Percentiles rank a stretch among this genome's conserved stretches.
Evolutionary conservation across 1,140 invertebrate genomes (phyloP).

Genomic region (Tetragnatha versicolor): DNA sequence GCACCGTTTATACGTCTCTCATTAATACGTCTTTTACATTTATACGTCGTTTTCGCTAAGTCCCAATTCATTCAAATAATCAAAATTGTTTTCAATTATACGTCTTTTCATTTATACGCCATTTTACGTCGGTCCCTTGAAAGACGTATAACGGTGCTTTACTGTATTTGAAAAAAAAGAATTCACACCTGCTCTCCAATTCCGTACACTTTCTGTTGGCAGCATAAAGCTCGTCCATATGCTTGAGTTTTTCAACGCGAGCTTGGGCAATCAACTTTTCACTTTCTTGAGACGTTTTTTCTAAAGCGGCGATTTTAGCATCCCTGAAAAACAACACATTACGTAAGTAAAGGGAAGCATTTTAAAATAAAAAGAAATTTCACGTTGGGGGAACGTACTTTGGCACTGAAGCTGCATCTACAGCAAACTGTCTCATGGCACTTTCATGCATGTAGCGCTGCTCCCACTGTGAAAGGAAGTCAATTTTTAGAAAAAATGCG

Average conservation of each 20-base stretch:
- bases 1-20: too few species aligned
- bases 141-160: too few species aligned
- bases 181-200: conserved; percentile 78
- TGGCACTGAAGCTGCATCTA: conserved; percentile 83
- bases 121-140: too few species aligned
- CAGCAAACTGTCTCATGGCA: conserved; percentile 81
- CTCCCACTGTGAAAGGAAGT: conserved; percentile 74
- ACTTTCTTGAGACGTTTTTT: conserved; percentile 85
- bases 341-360: too few species aligned
- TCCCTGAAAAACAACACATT: conserved; percentile 69
- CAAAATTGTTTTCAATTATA: too few species aligned
- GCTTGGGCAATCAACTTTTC: conserved; percentile 86
- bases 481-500: too few species aligned
- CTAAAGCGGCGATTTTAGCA: conserved; percentile 83
- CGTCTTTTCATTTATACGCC: too few species aligned
- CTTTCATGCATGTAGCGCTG: conserved; percentile 86
- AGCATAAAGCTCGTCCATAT: conserved; percentile 80
- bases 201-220: conserved; percentile 81
- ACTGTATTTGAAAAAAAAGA: too few species aligned
- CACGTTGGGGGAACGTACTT: conserved; percentile 69
- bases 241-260: conserved; percentile 82
- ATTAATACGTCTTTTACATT: too few species aligned
- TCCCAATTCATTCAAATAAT: too few species aligned
- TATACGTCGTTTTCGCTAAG: too few species aligned
- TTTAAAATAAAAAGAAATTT: too few species aligned